Base-by-base conservation (phyloP, 1,140 invertebrate species). In the Portunus trituberculatus region DNA sequence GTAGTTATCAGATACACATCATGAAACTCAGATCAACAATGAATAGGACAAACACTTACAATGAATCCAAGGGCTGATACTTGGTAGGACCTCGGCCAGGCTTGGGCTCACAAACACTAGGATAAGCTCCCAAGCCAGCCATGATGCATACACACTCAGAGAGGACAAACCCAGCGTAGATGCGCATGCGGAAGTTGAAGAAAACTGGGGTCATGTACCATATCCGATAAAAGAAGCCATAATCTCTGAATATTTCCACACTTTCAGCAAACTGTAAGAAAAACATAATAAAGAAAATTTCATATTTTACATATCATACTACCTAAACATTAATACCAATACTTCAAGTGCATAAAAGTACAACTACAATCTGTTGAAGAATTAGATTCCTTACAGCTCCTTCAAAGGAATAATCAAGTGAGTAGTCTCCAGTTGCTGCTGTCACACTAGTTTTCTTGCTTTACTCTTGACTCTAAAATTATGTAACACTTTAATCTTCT, bases 81-180 rank as follows among this genome's bases (percentile, higher is more conserved):
- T 97, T 96, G 29, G 98, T 98, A 0, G 99, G 99, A 16, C 99
- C 99, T 96, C 98, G 97, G 7, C 99, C 99, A 96, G 98, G 97
- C 96, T 97, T 97, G 25, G 98, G 97, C 92, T 98, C 97, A 0
- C 98, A 97, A 25, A 97, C 97, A 0, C 97, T 97, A 0, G 99
- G 99, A 97, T 99, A 99, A 4, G 98, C 98, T 12, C 99, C 99
- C 4, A 99, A 97, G 0, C 99, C 99, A 29, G 98, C 98, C 97
- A 98, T 98, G 28, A 98, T 98, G 96, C 99, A 99, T n/a, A 98
- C 98, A 97, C 98, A 98, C 97, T 99, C 99, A 0, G 99, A 98
- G 28, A 99, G 96, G 2, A 98, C 98, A 97, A 99, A 98, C 0
- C 99, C 99, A 32, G 98, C 98, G 96, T 99, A 99, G 90, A 99